phyloP scores from a whole-genome alignment of 2,888 invertebrate genomes.

The Nomada ruficornis region DNA sequence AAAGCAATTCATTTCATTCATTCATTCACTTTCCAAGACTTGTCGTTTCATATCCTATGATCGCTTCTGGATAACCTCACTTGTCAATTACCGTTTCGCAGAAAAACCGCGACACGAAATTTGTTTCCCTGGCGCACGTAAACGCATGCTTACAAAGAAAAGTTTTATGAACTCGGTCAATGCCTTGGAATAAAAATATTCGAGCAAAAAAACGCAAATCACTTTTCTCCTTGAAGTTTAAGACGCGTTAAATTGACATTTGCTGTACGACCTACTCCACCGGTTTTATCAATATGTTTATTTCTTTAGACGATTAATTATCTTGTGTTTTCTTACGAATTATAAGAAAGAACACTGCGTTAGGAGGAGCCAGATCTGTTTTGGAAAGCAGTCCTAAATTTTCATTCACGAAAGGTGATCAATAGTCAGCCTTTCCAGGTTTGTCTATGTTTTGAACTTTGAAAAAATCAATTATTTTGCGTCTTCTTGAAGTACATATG shows the following conservation, averaged over 20 bases:
- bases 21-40: slow-evolving; percentile 58
- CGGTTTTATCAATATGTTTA: background rate
- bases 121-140: slow-evolving; percentile 15
- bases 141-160: slow-evolving; percentile 16
- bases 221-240: too few species aligned
- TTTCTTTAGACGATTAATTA: too few species aligned
- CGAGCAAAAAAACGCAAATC: background rate
- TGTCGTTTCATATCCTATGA: slow-evolving; percentile 32
- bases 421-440: too few species aligned
- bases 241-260: too few species aligned
- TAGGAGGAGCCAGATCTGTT: too few species aligned
- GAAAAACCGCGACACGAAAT: slow-evolving; percentile 21
- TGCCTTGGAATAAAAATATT: background rate
- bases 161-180: background rate
- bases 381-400: too few species aligned
- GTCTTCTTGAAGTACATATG: too few species aligned
- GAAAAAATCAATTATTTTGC: too few species aligned
- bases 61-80: slow-evolving; percentile 51
- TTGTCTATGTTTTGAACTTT: too few species aligned
- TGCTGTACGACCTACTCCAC: background rate
- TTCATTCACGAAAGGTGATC: too few species aligned
- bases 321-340: too few species aligned
- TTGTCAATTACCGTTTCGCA: slow-evolving; percentile 49
- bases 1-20: slow-evolving; percentile 53
- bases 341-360: too few species aligned